Base-by-base conservation (phyloP, 2,113 vertebrate species). In the Phaethon lepturus region DNA sequence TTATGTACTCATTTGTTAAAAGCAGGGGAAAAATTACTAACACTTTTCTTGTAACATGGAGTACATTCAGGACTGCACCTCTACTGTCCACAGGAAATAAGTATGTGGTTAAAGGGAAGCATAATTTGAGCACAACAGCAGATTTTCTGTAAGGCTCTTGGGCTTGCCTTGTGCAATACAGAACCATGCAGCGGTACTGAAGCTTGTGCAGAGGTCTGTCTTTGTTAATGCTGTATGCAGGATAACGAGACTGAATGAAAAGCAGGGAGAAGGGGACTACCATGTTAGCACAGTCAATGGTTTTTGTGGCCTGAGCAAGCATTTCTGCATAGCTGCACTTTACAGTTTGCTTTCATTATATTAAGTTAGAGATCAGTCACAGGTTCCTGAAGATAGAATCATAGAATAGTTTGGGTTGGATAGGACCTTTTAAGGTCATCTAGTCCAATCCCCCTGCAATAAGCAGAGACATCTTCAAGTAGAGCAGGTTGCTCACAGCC, bases 101-200 rank as follows among this genome's bases (percentile, higher is more conserved):
- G 25, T 8, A 7, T 10, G 24, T 60, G 31, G 5, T 69, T 82
- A 63, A 76, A 79, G 17, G 14, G 49, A 76, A 78, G 38, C 2
- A 7, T 44, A 68, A 42, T 42, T 50, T 74, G 55, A 75, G n/a
- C 25, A 38, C 31, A 82, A n/a, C 31, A 53, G 26, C 2, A 7
- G 17, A 19, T 79, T 79, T 90, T 88, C 44, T 47, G n/a, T 38
- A 19, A 58, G 59, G 29, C 24, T n/a, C 28, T 79, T 63, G 42
- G 38, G 19, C 28, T 95, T 69, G 29, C 13, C 49, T 25, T 42
- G 9, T 59, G 38, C 66, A 4, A 28, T 42, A 14, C 10, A 28
- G 42, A 66, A 33, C 7, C 2, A 1, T 74, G 55, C 0, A 0
- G 17, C 1, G 6, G 35, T 40, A 29, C 45, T 58, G 24, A 53